Conservation (phyloP, 2,797 vertebrate species). For the Acipenser transmontanus region DNA sequence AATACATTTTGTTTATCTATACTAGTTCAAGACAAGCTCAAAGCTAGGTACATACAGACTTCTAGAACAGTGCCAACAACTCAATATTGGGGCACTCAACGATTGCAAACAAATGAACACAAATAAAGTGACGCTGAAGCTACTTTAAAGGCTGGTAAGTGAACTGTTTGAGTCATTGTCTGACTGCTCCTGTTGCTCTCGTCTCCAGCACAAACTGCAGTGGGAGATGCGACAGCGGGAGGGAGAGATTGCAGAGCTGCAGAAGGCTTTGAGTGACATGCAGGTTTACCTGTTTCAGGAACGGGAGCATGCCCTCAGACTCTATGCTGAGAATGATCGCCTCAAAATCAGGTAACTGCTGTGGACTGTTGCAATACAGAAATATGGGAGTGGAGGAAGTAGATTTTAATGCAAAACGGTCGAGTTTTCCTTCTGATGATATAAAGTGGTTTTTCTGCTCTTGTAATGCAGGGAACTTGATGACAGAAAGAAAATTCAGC, state of each 20-base stretch:
- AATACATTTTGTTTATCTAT: no score
- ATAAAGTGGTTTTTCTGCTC: neutral
- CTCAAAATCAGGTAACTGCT: slow-evolving; percentile 84
- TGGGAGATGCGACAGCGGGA: slow-evolving; percentile 81
- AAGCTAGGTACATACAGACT: no score
- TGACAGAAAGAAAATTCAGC: slow-evolving; percentile 90
- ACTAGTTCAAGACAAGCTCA: no score
- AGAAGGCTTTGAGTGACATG: slow-evolving; percentile 90
- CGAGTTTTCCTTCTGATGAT: neutral
- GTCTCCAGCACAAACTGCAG: slow-evolving; percentile 77
- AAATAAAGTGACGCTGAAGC: no score
- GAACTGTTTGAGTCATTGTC: neutral
- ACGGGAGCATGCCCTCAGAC: slow-evolving; percentile 81
- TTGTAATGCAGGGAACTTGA: slow-evolving; percentile 75
- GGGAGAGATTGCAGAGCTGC: slow-evolving; percentile 77
- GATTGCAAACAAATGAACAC: no score
- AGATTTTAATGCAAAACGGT: neutral
- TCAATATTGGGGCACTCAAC: no score
- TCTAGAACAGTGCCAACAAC: no score
- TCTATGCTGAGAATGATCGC: slow-evolving; percentile 87
- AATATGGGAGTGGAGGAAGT: no score
- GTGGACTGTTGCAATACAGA: neutral
- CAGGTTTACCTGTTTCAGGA: slow-evolving; percentile 92
- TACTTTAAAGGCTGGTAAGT: neutral
- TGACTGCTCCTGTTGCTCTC: neutral